Conservation (phyloP, 2,888 invertebrate species). For the Napeogenes inachia region DNA sequence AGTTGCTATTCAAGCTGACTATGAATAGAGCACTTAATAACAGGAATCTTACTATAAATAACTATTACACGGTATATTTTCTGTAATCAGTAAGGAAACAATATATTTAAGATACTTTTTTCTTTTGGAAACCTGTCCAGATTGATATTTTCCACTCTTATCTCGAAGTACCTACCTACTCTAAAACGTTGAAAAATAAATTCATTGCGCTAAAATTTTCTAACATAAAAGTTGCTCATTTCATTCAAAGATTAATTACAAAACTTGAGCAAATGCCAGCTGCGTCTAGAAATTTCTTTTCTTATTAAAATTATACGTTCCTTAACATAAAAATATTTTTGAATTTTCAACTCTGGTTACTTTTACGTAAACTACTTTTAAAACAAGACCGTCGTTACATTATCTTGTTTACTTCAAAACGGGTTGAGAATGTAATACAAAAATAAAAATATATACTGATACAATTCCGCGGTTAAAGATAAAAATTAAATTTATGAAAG, state of each 20-base stretch:
- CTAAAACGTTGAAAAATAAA: conserved; percentile 1
- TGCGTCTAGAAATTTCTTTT: conserved; percentile 17
- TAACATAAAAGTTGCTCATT: conserved; percentile 2
- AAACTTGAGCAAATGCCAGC: conserved; percentile 21
- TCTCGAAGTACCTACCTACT: not conserved
- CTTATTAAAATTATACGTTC: conserved; percentile 17
- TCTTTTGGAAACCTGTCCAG: not conserved
- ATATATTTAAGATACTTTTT: not conserved
- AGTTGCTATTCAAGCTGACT: not conserved
- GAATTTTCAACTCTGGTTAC: too few species aligned
- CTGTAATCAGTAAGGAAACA: not conserved
- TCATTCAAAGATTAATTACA: conserved; percentile 20
- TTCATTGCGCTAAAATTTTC: not conserved
- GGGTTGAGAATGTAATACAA: not conserved
- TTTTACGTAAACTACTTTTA: not conserved
- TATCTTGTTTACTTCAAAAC: conserved; percentile 3
- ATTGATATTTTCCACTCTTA: not conserved
- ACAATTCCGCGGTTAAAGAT: conserved; percentile 17
- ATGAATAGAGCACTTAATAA: not conserved
- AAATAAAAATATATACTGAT: not conserved
- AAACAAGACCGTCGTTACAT: not conserved
- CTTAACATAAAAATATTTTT: conserved; percentile 10
- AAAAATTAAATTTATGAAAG: conserved; percentile 22
- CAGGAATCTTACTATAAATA: not conserved
- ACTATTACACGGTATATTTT: not conserved